These are phyloP conservation scores for Acanthurus leucopareius DNA, from an alignment of 2,797 vertebrate genomes.

Conservation along the genomic window DNA sequence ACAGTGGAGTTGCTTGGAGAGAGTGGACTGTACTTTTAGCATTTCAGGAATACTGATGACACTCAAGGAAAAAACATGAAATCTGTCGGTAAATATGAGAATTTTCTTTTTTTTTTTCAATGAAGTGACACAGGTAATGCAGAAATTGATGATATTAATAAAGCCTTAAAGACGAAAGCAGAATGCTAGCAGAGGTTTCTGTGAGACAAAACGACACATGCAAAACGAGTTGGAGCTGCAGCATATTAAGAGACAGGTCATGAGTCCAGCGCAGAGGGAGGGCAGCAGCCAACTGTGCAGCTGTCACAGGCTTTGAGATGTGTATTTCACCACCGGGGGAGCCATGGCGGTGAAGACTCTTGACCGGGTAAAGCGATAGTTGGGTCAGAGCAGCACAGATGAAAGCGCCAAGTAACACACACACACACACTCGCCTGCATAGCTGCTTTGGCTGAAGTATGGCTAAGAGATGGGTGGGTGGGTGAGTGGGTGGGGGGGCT, in stretches of 20 bases:
- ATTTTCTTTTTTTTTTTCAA: neutral
- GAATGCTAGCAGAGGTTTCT: conserved; percentile 9
- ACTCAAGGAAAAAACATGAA: neutral
- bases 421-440: conserved; percentile 36
- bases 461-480: conserved; percentile 60
- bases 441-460: conserved; percentile 63
- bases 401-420: conserved; percentile 62
- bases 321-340: conserved; percentile 54
- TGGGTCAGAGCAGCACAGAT: conserved; percentile 56
- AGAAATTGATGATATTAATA: neutral
- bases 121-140: neutral
- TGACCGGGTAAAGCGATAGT: conserved; percentile 62
- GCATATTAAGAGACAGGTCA: conserved; percentile 31
- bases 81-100: conserved; percentile 11
- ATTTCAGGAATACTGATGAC: conserved; percentile 33
- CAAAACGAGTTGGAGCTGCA: conserved; percentile 26
- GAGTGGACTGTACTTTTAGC: conserved; percentile 54
- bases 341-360: conserved; percentile 35
- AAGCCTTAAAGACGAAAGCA: conserved; percentile 29
- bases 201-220: conserved; percentile 17
- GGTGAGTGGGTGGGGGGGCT: conserved; percentile 47
- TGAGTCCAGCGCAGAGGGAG: conserved; percentile 24
- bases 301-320: conserved; percentile 58
- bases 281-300: conserved; percentile 48
- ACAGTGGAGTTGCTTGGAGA: conserved; percentile 23